phyloP scores from a whole-genome alignment of 2,113 vertebrate genomes.

The Megaleporinus macrocephalus region DNA sequence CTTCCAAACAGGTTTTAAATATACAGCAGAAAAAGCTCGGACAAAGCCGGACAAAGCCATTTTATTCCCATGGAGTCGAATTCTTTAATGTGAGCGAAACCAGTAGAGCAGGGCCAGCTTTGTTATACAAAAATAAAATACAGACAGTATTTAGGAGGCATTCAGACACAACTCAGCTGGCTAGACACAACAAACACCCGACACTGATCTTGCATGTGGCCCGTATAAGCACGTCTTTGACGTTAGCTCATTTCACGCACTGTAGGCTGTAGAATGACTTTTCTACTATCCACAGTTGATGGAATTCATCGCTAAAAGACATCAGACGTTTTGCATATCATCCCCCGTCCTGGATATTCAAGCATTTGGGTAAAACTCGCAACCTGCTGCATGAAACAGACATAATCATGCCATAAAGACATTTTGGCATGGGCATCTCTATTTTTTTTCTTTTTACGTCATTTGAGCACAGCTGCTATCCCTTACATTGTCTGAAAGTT shows the following conservation, averaged over 20 bases:
- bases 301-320: constrained; percentile 48
- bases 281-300: constrained; percentile 14
- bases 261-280: not conserved
- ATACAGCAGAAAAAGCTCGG: constrained; percentile 20
- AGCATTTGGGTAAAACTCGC: not conserved
- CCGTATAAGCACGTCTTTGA: constrained; percentile 26
- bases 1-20: constrained; percentile 15
- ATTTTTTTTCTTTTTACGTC: too few relatives aligned
- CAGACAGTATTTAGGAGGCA: constrained; percentile 8
- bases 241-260: constrained; percentile 37
- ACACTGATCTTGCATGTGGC: constrained; percentile 23
- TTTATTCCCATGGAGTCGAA: not conserved
- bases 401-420: too few relatives aligned
- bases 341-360: not conserved
- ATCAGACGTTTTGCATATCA: constrained; percentile 37
- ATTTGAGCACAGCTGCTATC: too few relatives aligned
- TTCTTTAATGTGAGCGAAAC: constrained; percentile 3
- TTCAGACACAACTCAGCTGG: not conserved
- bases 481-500: too few relatives aligned
- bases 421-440: too few relatives aligned
- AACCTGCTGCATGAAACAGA: too few relatives aligned
- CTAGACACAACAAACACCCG: constrained; percentile 33
- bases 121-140: not conserved
- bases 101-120: constrained; percentile 29
- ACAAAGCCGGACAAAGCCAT: not conserved